Evolutionary conservation across 1,140 invertebrate genomes (phyloP).

Genomic region (Drosophila orosa): DNA sequence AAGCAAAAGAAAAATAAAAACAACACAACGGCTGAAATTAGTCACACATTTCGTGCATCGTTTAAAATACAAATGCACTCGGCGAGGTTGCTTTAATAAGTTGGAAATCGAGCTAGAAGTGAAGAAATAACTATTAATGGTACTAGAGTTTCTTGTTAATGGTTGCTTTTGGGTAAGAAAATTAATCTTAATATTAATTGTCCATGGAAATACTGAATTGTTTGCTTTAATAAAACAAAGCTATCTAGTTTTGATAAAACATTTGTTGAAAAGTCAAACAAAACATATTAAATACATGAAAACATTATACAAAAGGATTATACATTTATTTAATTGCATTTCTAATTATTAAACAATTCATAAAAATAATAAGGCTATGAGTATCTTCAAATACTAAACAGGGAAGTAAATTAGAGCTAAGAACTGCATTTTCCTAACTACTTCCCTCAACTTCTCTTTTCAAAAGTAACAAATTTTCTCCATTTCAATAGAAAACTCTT

Average conservation of each 20-base stretch:
- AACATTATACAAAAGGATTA: not conserved
- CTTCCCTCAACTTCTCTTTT: too few species aligned
- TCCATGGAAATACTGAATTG: too few species aligned
- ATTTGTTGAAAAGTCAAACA: not conserved
- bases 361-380: too few species aligned
- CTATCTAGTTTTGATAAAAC: not conserved
- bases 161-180: too few species aligned
- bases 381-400: too few species aligned
- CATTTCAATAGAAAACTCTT: conserved; percentile 1
- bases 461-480: too few species aligned
- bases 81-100: conserved; percentile 8
- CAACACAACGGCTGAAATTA: conserved; percentile 57
- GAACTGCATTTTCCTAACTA: too few species aligned
- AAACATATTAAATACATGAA: not conserved
- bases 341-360: too few species aligned
- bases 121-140: too few species aligned
- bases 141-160: not conserved
- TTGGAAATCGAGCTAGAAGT: not conserved
- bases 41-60: conserved; percentile 72
- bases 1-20: conserved; percentile 17
- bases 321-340: too few species aligned
- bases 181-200: not conserved
- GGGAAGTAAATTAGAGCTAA: too few species aligned
- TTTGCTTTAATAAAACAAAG: not conserved
- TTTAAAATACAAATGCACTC: conserved; percentile 51